A percentile compares a stretch with the other conserved stretches of the same genome.
These are phyloP conservation scores for Malurus leucopterus DNA, from an alignment of 2,797 vertebrate genomes.

Conservation along the genomic window DNA sequence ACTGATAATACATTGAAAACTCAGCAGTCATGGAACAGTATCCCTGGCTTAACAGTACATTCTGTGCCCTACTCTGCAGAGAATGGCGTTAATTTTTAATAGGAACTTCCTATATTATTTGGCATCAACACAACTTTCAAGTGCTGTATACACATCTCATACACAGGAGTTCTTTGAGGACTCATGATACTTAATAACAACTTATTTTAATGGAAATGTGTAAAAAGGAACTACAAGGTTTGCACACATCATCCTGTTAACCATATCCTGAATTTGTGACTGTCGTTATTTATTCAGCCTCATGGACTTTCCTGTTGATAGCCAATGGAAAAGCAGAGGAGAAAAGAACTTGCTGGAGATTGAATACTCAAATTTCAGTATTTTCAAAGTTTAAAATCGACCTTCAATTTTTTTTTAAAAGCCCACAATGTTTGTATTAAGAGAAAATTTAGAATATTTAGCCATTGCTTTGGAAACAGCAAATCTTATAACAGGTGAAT, in stretches of 20 bases:
- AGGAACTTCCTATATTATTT: not conserved
- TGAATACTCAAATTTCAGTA: not conserved
- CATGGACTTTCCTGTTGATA: not conserved
- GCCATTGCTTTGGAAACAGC: not conserved
- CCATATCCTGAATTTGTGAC: not conserved
- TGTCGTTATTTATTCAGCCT: not conserved
- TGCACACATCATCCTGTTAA: not conserved
- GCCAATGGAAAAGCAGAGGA: not conserved
- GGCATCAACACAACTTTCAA: not conserved
- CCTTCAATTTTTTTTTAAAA: not conserved
- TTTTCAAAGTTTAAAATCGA: not conserved
- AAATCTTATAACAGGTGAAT: not conserved
- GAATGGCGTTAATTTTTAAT: not conserved
- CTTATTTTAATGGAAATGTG: not conserved
- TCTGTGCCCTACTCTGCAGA: not conserved
- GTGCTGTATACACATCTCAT: not conserved
- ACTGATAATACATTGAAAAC: not conserved
- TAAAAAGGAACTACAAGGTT: not conserved
- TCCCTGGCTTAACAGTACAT: not conserved
- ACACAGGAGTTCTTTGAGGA: not conserved
- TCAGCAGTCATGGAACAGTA: not conserved
- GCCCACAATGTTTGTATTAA: not conserved
- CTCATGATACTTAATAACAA: not conserved
- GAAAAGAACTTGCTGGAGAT: not conserved
- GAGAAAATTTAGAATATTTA: not conserved